phyloP scores from a whole-genome alignment of 2,888 invertebrate genomes.

The Agrochola circellaris region DNA sequence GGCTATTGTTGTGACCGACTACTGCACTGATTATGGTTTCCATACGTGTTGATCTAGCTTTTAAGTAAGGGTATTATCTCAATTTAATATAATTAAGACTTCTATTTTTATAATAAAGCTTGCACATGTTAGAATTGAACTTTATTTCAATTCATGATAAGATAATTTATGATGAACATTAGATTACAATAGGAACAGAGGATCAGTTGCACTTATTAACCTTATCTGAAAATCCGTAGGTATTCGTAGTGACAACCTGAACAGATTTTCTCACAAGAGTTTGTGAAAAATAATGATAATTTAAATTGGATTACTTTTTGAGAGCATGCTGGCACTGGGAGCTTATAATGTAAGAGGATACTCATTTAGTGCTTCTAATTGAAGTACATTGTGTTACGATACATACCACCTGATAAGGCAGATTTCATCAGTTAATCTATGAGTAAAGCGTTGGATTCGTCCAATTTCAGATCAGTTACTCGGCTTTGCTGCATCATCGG shows the following conservation, averaged over 20 bases:
- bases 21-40: constrained; percentile 61
- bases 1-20: constrained; percentile 74
- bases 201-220: neutral
- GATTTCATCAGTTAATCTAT: constrained; percentile 81
- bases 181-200: neutral
- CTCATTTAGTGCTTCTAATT: constrained; percentile 62
- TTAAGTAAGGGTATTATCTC: neutral
- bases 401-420: constrained; percentile 62
- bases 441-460: constrained; percentile 80
- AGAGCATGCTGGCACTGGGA: constrained; percentile 19
- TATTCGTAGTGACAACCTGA: neutral
- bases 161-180: neutral
- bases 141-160: neutral
- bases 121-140: neutral
- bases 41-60: constrained; percentile 17
- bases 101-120: constrained; percentile 2
- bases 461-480: constrained; percentile 87
- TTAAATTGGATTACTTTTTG: constrained; percentile 28
- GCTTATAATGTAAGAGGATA: constrained; percentile 45
- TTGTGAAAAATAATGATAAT: constrained; percentile 12
- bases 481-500: constrained; percentile 89
- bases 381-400: constrained; percentile 55
- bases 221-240: neutral
- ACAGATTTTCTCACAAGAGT: neutral
- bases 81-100: neutral